Evolutionary conservation across 2,888 invertebrate genomes (phyloP), one percentile per base, ranked within the genome.

Genomic region (Rhopalosiphum nymphaeae): DNA sequence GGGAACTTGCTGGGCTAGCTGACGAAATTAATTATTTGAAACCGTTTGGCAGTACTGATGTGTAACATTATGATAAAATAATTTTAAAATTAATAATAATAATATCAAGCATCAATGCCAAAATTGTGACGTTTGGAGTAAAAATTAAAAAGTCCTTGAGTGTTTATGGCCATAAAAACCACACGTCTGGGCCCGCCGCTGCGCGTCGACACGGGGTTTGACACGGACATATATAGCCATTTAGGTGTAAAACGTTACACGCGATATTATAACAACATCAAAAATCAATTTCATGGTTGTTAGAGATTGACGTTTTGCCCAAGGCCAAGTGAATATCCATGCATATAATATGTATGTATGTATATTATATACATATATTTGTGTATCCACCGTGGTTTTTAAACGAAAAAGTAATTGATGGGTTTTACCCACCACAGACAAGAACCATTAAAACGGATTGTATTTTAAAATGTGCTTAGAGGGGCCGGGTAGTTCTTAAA

Each of bases 361-460:
- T 13, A n/a, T 61, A 29, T 29, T 57, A 26, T n/a, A 90, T 67
- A 49, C 16, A 36, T 46, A 84, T 49, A n/a, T 46, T 25, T 29
- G 61, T 87, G 29, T 67, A 21, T 10, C 49, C 57, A 84, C 56
- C 61, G 86, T 25, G 92, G 88, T 61, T 94, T 90, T 90, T 94
- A 91, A 94, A 94, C 85, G 94, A 87, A 86, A 94, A 90, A 94
- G 85, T 94, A 93, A 93, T 93, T 93, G 94, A 94, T 94, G 94
- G 89, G 67, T 91, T 94, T 94, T 90, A 46, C 29, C 7, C 26
- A 57, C 49, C 78, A 57, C 44, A 57, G 93, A 85, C 90, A 61
- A 90, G 85, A 90, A 67, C 91, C 90, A 87, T 94, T 94, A 94
- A 94, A 94, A 94, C 42, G 85, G 91, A 91, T 91, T 91, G 91